A percentile compares a stretch with the other conserved stretches of the same genome.
Evolutionary conservation across 2,113 vertebrate genomes (phyloP).

Genomic region (Etia nguti): DNA sequence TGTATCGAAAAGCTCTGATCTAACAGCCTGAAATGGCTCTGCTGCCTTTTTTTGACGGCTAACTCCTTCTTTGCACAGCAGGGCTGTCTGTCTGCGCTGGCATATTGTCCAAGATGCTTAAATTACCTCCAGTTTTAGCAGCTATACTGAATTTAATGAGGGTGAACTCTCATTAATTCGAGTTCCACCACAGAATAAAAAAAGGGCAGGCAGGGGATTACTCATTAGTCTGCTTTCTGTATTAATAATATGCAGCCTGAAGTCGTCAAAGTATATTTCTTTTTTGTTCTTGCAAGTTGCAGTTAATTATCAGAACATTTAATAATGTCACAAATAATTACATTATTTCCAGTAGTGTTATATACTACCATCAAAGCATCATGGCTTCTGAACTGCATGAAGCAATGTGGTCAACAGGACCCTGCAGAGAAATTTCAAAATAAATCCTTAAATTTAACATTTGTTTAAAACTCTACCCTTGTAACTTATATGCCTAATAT

Average conservation of each 20-base stretch:
- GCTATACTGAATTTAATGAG: slow-evolving; percentile 19
- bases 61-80: not conserved
- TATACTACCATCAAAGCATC: not conserved
- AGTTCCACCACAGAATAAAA: slow-evolving; percentile 16
- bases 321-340: not conserved
- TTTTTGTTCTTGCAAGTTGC: not conserved
- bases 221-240: slow-evolving; percentile 3
- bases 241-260: not conserved
- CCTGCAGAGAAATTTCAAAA: not conserved
- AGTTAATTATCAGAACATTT: not conserved
- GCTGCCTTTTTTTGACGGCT: not conserved
- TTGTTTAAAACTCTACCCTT: not conserved
- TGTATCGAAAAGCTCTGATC: not conserved
- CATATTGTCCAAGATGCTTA: not conserved
- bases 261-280: not conserved
- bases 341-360: not conserved
- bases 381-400: not conserved
- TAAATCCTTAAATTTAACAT: not conserved
- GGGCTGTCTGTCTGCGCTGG: not conserved
- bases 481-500: not conserved
- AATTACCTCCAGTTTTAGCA: slow-evolving; percentile 11
- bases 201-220: not conserved
- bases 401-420: not conserved
- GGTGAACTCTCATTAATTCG: slow-evolving; percentile 32
- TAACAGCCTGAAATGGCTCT: not conserved